phyloP scores from a whole-genome alignment of 2,113 vertebrate genomes.

The Ariopsis seemanni region DNA sequence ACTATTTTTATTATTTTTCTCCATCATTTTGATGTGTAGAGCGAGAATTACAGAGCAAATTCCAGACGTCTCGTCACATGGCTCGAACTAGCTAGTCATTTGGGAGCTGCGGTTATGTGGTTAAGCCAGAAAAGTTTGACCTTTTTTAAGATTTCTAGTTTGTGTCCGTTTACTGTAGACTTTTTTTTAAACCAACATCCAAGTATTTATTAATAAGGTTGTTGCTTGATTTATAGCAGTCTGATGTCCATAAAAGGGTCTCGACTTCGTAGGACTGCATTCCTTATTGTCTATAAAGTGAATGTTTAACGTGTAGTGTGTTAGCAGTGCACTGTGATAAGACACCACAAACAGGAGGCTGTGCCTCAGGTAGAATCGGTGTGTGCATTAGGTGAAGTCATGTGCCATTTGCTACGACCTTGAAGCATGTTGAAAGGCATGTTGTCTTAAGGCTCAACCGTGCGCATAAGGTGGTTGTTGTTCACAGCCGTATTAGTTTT shows the following conservation, averaged over 20 bases:
- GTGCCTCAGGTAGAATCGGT: not conserved
- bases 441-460: not conserved
- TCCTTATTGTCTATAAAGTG: conserved; percentile 10
- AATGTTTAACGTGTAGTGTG: conserved; percentile 43
- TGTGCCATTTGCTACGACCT: not conserved
- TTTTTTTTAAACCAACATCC: conserved; percentile 9
- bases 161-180: not conserved
- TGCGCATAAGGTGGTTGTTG: not conserved
- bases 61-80: not conserved
- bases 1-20: not conserved
- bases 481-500: not conserved
- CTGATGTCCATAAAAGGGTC: conserved; percentile 18
- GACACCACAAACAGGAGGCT: not conserved
- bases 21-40: not conserved
- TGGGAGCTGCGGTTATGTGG: not conserved
- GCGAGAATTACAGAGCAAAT: not conserved
- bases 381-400: not conserved
- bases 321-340: conserved; percentile 5
- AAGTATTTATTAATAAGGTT: conserved; percentile 26
- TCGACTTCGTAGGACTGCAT: not conserved
- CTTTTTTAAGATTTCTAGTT: not conserved
- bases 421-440: conserved; percentile 10
- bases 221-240: not conserved
- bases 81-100: not conserved
- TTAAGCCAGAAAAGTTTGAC: not conserved